Evolutionary conservation across 2,888 invertebrate species (phyloP).

Genomic region (Orthosia cruda): DNA sequence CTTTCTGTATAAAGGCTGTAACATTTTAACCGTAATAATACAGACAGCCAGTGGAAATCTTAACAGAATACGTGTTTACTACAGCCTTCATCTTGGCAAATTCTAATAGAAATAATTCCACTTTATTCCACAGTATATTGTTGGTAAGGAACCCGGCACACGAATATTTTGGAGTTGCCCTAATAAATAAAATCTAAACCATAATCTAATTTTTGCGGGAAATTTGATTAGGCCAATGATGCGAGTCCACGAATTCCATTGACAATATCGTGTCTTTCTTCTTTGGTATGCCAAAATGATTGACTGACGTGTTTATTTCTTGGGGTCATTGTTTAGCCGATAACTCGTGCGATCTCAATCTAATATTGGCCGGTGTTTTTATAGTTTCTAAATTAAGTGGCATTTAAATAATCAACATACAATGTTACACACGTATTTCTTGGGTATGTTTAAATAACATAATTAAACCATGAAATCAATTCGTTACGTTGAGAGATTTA

Average conservation of each 20-base stretch:
- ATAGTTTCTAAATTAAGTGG: constrained; percentile 71
- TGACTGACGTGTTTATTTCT: constrained; percentile 86
- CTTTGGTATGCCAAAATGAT: constrained; percentile 68
- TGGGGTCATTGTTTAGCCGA: constrained; percentile 64
- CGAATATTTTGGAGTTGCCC: constrained; percentile 25
- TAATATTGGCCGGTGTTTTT: constrained; percentile 65
- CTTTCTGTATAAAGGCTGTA: no score
- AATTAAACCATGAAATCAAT: constrained; percentile 75
- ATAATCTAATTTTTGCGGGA: constrained; percentile 63
- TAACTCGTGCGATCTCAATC: constrained; percentile 70
- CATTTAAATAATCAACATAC: constrained; percentile 73
- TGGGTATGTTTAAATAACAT: constrained; percentile 87
- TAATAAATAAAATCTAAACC: constrained; percentile 23
- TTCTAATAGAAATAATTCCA: neutral
- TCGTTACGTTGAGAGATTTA: constrained; percentile 36
- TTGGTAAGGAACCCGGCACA: no score
- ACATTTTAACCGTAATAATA: neutral
- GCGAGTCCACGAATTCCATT: constrained; percentile 87
- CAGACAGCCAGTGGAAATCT: neutral
- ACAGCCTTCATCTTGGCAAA: neutral
- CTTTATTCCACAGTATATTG: neutral
- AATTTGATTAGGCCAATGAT: constrained; percentile 81
- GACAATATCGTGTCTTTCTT: constrained; percentile 78
- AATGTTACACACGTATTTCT: constrained; percentile 82
- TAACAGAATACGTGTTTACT: neutral